Base-by-base conservation (phyloP, 2,113 vertebrate genomes). In the Crotalus tigris region DNA sequence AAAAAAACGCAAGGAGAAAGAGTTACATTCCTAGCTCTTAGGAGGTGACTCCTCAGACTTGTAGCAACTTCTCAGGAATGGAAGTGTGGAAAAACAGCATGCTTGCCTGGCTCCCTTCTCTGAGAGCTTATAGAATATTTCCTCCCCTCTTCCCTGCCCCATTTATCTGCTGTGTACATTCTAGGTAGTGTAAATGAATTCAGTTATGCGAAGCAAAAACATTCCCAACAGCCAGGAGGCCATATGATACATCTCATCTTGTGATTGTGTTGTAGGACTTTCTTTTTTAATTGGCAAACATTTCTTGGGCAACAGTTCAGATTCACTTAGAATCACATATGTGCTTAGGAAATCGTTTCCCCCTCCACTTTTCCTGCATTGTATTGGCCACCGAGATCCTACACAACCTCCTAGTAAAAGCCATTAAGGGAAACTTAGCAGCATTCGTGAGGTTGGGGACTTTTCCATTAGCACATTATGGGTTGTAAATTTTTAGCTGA, bases 241-340 rank as follows among this genome's bases (percentile, higher is more conserved):
- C 97, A 98, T 98, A 97, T 98, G 98, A 97, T 97, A 95, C 96
- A 96, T 97, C 97, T 97, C 96, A 95, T 97, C 95, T 96, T 97
- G 96, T 92, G 96, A 97, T 97, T 97, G 98, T 97, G 95, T 97
- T 95, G 96, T 89, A 95, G 59, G 97, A 97, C 97, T 97, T 97
- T 97, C 96, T 95, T 96, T 97, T 97, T 97, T 64, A 90, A 97
- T 97, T 97, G 98, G 97, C 98, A 98, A 97, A 98, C 97, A 97
- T 97, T 97, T 97, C 89, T 90, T 96, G 97, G 97, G 97, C 97
- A 98, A 96, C 98, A 97, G 96, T 97, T 98, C 97, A 97, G 96
- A 96, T 96, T 97, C 95, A 96, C 97, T 97, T 97, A 97, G 95
- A 95, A 44, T 97, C 97, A 97, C 98, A 97, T 97, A 98, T 97